A percentile compares a stretch with the other conserved stretches of the same genome.
phyloP scores from a whole-genome alignment of 2,797 vertebrate genomes.

The Malurus leucopterus region DNA sequence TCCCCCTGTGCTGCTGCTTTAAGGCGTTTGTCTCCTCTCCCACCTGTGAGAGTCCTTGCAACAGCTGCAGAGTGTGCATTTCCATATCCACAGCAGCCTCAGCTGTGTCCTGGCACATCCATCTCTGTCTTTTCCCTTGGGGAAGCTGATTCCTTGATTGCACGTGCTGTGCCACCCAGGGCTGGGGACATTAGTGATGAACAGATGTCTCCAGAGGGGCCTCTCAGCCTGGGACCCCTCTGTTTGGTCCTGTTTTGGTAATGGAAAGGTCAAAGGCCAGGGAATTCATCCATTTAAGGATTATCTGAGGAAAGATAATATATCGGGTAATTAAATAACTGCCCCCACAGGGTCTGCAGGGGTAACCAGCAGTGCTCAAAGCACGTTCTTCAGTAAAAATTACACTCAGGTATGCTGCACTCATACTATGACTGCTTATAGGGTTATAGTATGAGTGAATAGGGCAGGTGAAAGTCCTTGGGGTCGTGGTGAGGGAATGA shows the following conservation, averaged over 20 bases:
- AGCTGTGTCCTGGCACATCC: constrained; percentile 1
- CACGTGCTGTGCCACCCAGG: not conserved
- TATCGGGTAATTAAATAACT: constrained; percentile 20
- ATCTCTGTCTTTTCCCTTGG: not conserved
- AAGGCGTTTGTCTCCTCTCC: not conserved
- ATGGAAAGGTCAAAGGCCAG: not conserved
- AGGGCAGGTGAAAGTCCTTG: not conserved
- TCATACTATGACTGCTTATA: not conserved
- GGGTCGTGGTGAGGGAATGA: not conserved
- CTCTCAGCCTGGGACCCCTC: not conserved
- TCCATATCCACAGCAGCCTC: not conserved
- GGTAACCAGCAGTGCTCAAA: not conserved
- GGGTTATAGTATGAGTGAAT: too few species aligned
- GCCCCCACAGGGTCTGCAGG: not conserved
- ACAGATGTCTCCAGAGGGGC: not conserved
- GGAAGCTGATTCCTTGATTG: not conserved
- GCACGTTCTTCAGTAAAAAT: not conserved
- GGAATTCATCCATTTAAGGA: not conserved
- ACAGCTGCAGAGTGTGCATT: constrained; percentile 14
- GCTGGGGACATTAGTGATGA: not conserved
- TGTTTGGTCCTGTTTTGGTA: not conserved
- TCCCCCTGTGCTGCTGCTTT: not conserved
- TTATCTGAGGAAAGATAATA: not conserved
- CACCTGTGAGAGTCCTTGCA: not conserved
- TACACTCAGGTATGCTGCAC: not conserved